Base-by-base conservation (phyloP, 1,140 invertebrate genomes). In the Radopholus similis region DNA sequence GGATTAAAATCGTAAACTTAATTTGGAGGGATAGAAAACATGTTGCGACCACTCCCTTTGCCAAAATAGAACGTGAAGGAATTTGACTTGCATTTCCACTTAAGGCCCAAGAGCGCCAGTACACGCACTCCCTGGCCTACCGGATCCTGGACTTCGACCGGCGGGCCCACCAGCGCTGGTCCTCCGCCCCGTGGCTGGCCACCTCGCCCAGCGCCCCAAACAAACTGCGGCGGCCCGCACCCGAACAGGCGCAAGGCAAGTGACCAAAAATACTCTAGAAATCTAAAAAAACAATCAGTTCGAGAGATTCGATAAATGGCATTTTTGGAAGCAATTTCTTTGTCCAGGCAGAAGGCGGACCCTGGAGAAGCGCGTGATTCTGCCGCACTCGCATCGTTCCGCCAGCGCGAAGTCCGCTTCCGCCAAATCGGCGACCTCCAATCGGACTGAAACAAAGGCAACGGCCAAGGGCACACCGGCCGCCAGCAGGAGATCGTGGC, bases 91-190 rank as follows among this genome's bases (percentile, higher is more conserved):
- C n/a, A n/a, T n/a, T n/a, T n/a, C n/a, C n/a, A n/a, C n/a, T n/a
- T n/a, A n/a, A 72, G 71, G 35, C 28, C 8, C 40, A 72, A 56
- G 70, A 72, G 55, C 34, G 63, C 5, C 65, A 44, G 21, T 72
- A 68, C 51, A 23, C 58, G 15, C 70, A 76, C 18, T 66, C 59
- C 30, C 42, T 72, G 21, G 72, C 71, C 28, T 74, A 73, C 53
- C 47, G 72, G 55, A 72, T 72, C 28, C 53, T 72, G 5, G 64
- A 74, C 18, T 72, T 54, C 60, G 72, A 72, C 13, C 28, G 54
- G 11, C 37, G 58, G 34, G 71, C 72, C 11, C 66, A 64, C 34
- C 49, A 54, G 5, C 37, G 64, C 35, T 73, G 71, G 72, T 58
- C 69, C 3, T 64, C 18, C 35, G 54, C 62, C 35, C 72, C 72